Conservation (phyloP, 2,797 vertebrate species). For the Gouania willdenowi region DNA sequence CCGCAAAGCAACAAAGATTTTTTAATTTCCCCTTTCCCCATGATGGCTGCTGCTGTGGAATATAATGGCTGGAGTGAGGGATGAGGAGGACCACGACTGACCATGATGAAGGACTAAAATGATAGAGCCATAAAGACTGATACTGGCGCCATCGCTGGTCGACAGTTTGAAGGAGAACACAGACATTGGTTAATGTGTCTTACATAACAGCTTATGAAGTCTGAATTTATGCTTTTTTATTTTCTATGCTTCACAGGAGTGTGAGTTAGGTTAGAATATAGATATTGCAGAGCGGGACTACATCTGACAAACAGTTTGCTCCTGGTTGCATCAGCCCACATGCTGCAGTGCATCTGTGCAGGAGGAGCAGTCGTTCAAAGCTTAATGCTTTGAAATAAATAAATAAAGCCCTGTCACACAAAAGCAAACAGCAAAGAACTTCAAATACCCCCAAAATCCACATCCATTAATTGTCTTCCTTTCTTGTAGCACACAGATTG, state of each 20-base stretch:
- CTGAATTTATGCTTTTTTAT: constrained; percentile 28
- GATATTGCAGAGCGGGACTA: constrained; percentile 32
- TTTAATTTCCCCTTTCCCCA: constrained; percentile 59
- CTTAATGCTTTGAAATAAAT: background rate
- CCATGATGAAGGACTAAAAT: constrained; percentile 26
- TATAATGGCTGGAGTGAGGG: constrained; percentile 18
- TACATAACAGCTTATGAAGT: constrained; percentile 20
- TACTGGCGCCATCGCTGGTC: background rate
- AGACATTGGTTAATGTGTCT: constrained; percentile 8
- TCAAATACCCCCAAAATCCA: constrained; percentile 9
- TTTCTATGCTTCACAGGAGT: background rate
- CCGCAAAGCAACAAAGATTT: constrained; percentile 43
- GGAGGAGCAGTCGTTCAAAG: background rate
- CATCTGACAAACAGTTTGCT: constrained; percentile 41
- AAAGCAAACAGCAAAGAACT: background rate
- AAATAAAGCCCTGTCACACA: background rate
- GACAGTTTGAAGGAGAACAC: constrained; percentile 3
- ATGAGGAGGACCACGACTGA: background rate
- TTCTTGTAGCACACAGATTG: constrained; percentile 14
- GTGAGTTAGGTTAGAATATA: constrained; percentile 23
- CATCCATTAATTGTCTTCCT: constrained; percentile 28
- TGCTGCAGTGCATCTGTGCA: constrained; percentile 12
- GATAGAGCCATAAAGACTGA: constrained; percentile 35
- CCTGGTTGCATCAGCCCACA: constrained; percentile 54
- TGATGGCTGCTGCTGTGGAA: constrained; percentile 25